Percentiles rank a stretch among this genome's conserved stretches.
Evolutionary conservation across 2,797 vertebrate species (phyloP).

Genomic region (Lacerta agilis): DNA sequence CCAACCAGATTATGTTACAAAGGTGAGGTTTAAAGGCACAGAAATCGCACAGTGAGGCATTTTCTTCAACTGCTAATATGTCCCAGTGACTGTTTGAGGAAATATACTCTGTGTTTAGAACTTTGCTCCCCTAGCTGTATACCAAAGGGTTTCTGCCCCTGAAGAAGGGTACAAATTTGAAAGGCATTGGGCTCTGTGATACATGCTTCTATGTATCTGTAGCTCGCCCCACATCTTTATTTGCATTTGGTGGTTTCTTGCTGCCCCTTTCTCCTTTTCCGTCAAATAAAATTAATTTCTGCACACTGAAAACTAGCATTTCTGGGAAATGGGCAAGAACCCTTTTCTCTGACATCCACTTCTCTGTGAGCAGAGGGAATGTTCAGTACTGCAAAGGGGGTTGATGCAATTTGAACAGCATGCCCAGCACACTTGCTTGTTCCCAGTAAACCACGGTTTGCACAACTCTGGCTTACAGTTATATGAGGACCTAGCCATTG

Average conservation of each 20-base stretch:
- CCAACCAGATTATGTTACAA: not conserved
- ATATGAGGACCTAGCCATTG: too few species aligned
- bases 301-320: not conserved
- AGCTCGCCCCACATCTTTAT: not conserved
- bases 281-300: not conserved
- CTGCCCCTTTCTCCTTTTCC: not conserved
- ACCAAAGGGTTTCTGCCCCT: not conserved
- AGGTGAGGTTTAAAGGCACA: not conserved
- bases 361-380: not conserved
- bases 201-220: not conserved
- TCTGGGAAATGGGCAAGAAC: not conserved
- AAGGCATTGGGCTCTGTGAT: not conserved
- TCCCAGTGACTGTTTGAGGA: not conserved
- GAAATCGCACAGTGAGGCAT: not conserved
- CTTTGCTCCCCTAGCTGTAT: not conserved
- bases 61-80: slow-evolving; percentile 9
- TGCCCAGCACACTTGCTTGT: too few species aligned
- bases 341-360: not conserved
- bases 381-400: too few species aligned
- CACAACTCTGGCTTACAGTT: too few species aligned
- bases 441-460: too few species aligned
- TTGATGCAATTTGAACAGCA: too few species aligned
- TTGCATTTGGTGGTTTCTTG: not conserved
- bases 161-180: not conserved
- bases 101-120: not conserved